Conservation (phyloP, 2,888 invertebrate genomes). For the Malthinus flaveolus region DNA sequence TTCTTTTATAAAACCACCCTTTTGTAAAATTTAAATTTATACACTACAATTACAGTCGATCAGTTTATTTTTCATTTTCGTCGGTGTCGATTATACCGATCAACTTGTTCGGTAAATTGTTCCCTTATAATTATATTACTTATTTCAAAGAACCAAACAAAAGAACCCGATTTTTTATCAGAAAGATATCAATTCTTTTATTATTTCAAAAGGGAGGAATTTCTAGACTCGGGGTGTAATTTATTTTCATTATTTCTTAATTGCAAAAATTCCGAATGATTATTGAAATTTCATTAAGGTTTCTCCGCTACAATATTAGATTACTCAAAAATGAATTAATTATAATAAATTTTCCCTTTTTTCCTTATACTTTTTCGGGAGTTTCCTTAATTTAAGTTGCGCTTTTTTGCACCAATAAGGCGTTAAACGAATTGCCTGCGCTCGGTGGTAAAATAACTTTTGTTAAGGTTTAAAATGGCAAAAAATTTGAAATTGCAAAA, state of each 20-base stretch:
- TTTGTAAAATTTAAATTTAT: slow-evolving; percentile 38
- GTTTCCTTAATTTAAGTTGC: no score
- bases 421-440: no score
- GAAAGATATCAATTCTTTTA: slow-evolving; percentile 32
- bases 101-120: slow-evolving; percentile 23
- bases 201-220: slow-evolving; percentile 22
- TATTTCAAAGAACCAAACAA: slow-evolving; percentile 35
- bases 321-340: slow-evolving; percentile 10
- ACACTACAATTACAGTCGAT: slow-evolving; percentile 24
- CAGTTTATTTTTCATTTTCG: slow-evolving; percentile 11
- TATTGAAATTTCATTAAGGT: slow-evolving; percentile 41
- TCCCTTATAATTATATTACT: slow-evolving; percentile 37
- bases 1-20: slow-evolving; percentile 34
- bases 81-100: slow-evolving; percentile 12
- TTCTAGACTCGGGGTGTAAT: slow-evolving; percentile 36
- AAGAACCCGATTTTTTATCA: slow-evolving; percentile 33
- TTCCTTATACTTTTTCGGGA: neutral
- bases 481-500: neutral
- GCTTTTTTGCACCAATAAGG: no score
- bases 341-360: slow-evolving; percentile 8
- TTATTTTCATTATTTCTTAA: slow-evolving; percentile 51
- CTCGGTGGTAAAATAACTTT: no score
- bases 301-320: slow-evolving; percentile 29
- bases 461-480: neutral
- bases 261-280: slow-evolving; percentile 42